Evolutionary conservation across 2,797 vertebrate species (phyloP), one percentile per base, ranked within the genome.

Genomic region (Taenioides sp.): DNA sequence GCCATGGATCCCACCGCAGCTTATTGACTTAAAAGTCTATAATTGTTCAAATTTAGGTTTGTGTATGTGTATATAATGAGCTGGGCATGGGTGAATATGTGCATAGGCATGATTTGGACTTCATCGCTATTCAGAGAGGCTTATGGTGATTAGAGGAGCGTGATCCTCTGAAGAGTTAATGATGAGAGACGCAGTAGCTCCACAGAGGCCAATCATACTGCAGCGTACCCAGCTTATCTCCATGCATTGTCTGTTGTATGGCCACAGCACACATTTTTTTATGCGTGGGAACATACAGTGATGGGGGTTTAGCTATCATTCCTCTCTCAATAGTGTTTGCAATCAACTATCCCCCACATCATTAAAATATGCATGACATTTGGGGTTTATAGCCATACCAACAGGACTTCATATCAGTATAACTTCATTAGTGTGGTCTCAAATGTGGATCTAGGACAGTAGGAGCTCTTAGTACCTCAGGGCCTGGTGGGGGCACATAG

Each of bases 81-180:
- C 55, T 54, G 77, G 79, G 82, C 81, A 75, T 83, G 65, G 80
- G 72, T 83, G 81, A 85, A 88, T 90, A 77, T 90, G 88, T 90
- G 88, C 86, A 79, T n/a, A 55, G 85, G 84, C 89, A 91, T 87
- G 86, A 87, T 86, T 85, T 82, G 80, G 86, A 90, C 88, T 89
- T 91, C 86, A 91, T 90, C 84, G 67, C 79, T 86, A 86, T 91
- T 88, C 86, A 81, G 83, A 80, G 85, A 78, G 82, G 87, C 90
- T 91, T 89, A 89, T 85, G 59, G 69, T 91, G 89, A 90, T 91
- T 90, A 91, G 83, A 84, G 84, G 65, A 37, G 83, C 66, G 84
- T 83, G 86, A 89, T 91, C 84, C 88, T 88, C 89, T 80, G 84
- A 89, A 88, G 88, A 91, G 87, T 91, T 92, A 90, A 93, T 91